Evolutionary conservation across 2,113 vertebrate genomes (phyloP), one percentile per base, ranked within the genome.

Genomic region (Apteryx mantelli): DNA sequence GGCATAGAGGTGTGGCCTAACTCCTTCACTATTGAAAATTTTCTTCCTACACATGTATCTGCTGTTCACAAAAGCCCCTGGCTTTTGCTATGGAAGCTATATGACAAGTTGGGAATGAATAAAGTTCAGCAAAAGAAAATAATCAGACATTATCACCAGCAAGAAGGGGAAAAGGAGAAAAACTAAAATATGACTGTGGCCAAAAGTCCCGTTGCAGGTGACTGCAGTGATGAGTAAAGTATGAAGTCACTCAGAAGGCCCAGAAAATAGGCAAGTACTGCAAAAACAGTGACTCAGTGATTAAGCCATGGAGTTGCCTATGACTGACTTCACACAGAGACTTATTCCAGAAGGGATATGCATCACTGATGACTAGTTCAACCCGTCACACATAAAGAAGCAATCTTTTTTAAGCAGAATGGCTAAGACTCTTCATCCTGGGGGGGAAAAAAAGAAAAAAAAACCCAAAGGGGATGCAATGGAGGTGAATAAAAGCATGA

Each of bases 11-110:
- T 15, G 38, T 5, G 53, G 34, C 53, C 44, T 24, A 42, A 2
- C 55, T n/a, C 46, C 75, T 73, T 25, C 7, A 3, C 28, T 52
- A 13, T 3, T 2, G 5, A 63, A 34, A 1, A 2, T 25, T 28
- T n/a, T 40, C 53, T 34, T 52, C 48, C 80, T 26, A 13, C 32
- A 1, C 8, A 8, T 0, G 14, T 8, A 52, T 15, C 4, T 5
- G 34, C 48, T 34, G 24, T 15, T 56, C 32, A 32, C 11, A 14
- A 30, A 0, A 88, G 36, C 46, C n/a, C 25, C 36, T n/a, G 25
- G 50, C 21, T 55, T 52, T 28, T 78, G 60, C 70, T 82, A 30
- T 0, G 0, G 78, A 76, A 56, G 50, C 69, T 12, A 21, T 25
- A 56, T 4, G 48, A 73, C 65, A 40, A 48, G 25, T 2, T 22